Conservation (phyloP, 2,797 vertebrate genomes). For the Limosa lapponica region DNA sequence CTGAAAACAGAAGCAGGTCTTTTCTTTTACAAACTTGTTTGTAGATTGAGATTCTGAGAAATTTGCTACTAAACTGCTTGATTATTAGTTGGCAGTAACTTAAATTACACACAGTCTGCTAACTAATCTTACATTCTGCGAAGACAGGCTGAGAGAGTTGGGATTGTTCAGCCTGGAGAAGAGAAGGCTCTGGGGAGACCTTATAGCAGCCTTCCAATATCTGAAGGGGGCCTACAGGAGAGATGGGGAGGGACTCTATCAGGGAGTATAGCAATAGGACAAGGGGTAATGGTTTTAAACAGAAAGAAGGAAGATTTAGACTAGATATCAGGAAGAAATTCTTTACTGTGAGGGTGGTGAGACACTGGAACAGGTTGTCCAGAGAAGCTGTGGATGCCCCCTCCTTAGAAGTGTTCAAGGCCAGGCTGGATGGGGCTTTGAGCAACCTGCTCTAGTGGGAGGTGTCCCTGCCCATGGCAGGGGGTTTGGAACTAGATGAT, state of each 20-base stretch:
- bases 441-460: background rate
- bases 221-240: background rate
- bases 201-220: background rate
- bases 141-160: background rate
- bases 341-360: background rate
- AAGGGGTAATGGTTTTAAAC: background rate
- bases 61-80: conserved; percentile 70
- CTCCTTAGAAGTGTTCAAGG: background rate
- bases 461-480: background rate
- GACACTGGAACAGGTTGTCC: background rate
- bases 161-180: background rate
- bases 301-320: background rate
- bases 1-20: conserved; percentile 51
- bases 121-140: conserved; percentile 64
- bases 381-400: background rate
- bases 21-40: conserved; percentile 52
- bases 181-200: background rate
- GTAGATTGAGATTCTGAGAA: conserved; percentile 72
- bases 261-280: background rate
- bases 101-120: conserved; percentile 64
- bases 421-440: background rate
- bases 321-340: background rate
- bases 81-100: conserved; percentile 71
- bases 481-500: background rate
- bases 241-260: background rate